These are phyloP conservation scores for Bubo bubo DNA, from an alignment of 2,113 vertebrate species.

Conservation along the genomic window DNA sequence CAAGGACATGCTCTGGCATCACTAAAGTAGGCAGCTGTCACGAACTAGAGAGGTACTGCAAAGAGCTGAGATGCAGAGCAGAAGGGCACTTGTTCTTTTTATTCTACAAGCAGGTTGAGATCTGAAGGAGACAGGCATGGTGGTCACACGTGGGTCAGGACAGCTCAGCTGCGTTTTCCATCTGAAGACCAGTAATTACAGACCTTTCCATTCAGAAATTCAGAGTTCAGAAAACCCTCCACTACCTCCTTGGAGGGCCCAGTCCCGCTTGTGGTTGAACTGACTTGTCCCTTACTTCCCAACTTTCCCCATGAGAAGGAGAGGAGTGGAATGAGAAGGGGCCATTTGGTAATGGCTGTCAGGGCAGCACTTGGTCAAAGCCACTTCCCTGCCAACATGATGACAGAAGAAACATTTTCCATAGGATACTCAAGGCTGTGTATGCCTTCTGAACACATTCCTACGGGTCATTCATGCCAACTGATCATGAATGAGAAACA, in stretches of 20 bases:
- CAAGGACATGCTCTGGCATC: not conserved
- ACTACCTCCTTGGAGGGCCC: not conserved
- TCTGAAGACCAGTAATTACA: not conserved
- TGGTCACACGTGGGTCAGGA: rapidly evolving
- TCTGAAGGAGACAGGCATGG: rapidly evolving
- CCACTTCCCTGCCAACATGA: not conserved
- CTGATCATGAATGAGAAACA: not conserved
- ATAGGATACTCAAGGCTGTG: not conserved
- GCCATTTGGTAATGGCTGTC: not conserved
- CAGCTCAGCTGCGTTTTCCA: rapidly evolving
- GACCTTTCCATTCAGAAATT: not conserved
- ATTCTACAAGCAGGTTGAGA: not conserved
- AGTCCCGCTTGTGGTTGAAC: not conserved
- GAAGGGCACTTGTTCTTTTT: not conserved
- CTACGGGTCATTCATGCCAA: rapidly evolving
- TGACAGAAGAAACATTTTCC: not conserved
- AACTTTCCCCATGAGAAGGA: not conserved
- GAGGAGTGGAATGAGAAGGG: not conserved
- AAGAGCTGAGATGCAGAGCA: not conserved
- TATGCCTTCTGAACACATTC: not conserved
- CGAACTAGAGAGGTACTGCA: rapidly evolving
- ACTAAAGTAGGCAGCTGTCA: not conserved
- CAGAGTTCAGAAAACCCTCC: not conserved
- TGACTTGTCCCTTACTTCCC: rapidly evolving
- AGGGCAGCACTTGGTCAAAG: not conserved